phyloP scores from a whole-genome alignment of 2,113 vertebrate genomes.

The Rhea americana region DNA sequence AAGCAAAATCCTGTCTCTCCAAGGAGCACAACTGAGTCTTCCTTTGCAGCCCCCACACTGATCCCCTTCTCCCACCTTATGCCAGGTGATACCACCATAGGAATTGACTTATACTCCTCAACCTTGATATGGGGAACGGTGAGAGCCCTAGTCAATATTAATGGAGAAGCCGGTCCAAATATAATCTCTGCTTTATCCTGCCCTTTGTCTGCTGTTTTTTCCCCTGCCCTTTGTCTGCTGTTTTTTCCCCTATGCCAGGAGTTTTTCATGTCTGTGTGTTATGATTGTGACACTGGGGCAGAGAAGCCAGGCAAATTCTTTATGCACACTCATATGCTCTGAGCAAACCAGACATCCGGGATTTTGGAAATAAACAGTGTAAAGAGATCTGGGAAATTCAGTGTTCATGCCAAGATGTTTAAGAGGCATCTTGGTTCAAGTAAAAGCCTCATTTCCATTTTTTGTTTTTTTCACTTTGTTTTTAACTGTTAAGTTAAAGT shows the following conservation, averaged over 20 bases:
- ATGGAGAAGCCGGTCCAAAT: not conserved
- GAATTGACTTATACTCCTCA: not conserved
- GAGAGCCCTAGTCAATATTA: not conserved
- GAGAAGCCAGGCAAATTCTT: conserved; percentile 33
- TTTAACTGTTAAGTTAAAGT: conserved; percentile 9
- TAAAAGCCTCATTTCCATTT: conserved; percentile 41
- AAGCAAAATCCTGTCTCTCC: not conserved
- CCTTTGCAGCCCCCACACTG: not conserved
- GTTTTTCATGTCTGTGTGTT: conserved; percentile 4
- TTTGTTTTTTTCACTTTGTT: not conserved
- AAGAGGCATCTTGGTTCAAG: conserved; percentile 52
- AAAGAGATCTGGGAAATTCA: conserved; percentile 50
- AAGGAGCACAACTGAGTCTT: not conserved
- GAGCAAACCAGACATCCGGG: conserved; percentile 49
- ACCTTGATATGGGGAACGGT: not conserved
- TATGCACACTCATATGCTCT: not conserved
- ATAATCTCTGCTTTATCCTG: not conserved
- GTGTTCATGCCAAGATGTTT: conserved; percentile 39
- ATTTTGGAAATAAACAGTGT: conserved; percentile 61
- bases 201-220: not conserved
- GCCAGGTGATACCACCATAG: not conserved
- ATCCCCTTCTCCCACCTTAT: not conserved
- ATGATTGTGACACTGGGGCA: conserved; percentile 15
- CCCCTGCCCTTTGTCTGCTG: not conserved
- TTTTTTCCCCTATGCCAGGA: not conserved